Evolutionary conservation across 2,888 invertebrate species (phyloP).

Genomic region (Drosophila monieri): DNA sequence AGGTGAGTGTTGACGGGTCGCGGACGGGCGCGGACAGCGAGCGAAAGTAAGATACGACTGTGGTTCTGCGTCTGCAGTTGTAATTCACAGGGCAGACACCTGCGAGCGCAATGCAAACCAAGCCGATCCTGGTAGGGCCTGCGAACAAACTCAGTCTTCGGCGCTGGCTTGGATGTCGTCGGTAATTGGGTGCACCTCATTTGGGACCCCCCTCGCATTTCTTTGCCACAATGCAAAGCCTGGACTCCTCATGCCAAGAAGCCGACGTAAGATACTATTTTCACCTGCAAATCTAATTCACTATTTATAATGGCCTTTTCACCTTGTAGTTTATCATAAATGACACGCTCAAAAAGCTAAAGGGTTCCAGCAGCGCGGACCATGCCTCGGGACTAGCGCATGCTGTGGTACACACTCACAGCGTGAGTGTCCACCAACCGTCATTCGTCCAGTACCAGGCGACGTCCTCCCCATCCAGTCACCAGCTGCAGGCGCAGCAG

Average conservation of each 20-base stretch:
- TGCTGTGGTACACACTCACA: conserved; percentile 52
- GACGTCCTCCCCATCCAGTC: conserved; percentile 41
- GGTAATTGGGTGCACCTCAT: conserved; percentile 68
- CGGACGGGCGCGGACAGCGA: conserved; percentile 11
- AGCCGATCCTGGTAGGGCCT: conserved; percentile 64
- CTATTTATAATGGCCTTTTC: not conserved
- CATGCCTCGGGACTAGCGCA: conserved; percentile 57
- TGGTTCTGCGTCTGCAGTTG: conserved; percentile 54
- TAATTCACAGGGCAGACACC: conserved; percentile 68
- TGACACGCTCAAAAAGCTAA: conserved; percentile 83
- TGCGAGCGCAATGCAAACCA: conserved; percentile 69
- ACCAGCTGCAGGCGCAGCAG: conserved; percentile 47
- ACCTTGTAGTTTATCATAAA: conserved; percentile 82
- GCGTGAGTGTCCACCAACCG: conserved; percentile 62
- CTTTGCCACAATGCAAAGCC: conserved; percentile 87
- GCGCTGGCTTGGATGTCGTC: conserved; percentile 80
- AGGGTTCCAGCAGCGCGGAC: conserved; percentile 79
- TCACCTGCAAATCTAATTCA: conserved; percentile 14
- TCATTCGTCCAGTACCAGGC: conserved; percentile 43
- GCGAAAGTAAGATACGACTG: conserved; percentile 52
- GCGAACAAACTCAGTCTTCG: conserved; percentile 45
- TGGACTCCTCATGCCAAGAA: conserved; percentile 88
- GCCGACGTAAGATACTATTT: conserved; percentile 86
- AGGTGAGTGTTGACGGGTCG: conserved; percentile 17
- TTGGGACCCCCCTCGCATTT: conserved; percentile 69